A percentile compares a stretch with the other conserved stretches of the same genome.
These are phyloP conservation scores for Sciaenops ocellatus DNA, from an alignment of 2,797 vertebrate genomes.

Conservation along the genomic window DNA sequence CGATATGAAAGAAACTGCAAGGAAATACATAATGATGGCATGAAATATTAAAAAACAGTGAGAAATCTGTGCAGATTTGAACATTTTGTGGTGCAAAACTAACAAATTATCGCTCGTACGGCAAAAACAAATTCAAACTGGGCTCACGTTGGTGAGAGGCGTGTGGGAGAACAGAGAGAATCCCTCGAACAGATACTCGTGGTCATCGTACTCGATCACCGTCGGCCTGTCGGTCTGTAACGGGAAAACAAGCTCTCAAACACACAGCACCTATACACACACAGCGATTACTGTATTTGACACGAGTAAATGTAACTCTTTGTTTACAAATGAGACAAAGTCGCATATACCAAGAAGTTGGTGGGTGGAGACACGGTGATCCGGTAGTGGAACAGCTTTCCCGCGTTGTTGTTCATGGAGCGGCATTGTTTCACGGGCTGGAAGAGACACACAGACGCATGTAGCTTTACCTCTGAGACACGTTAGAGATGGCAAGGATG, in stretches of 20 bases:
- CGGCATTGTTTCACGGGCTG: conserved; percentile 93
- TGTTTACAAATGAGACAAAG: not conserved
- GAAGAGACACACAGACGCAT: not conserved
- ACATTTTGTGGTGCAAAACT: conserved; percentile 21
- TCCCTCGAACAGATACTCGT: conserved; percentile 99
- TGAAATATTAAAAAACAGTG: conserved; percentile 21
- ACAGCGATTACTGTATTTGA: too few species aligned
- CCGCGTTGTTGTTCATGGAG: conserved; percentile 96
- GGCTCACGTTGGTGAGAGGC: conserved; percentile 92
- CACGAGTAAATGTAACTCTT: not conserved
- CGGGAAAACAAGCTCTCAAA: not conserved
- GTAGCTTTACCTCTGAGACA: not conserved
- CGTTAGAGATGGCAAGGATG: not conserved
- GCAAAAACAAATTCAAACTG: not conserved
- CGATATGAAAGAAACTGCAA: conserved; percentile 2
- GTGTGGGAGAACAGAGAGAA: conserved; percentile 98
- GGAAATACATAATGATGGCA: conserved; percentile 12
- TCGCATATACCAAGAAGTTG: conserved; percentile 94
- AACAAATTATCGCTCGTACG: not conserved
- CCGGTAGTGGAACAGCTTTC: conserved; percentile 96
- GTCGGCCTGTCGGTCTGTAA: conserved; percentile 96
- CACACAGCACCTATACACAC: not conserved
- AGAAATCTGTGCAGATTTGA: conserved; percentile 1
- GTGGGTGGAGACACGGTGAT: conserved; percentile 98
- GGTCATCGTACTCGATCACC: conserved; percentile 98